Conservation (phyloP, 2,888 invertebrate species). For the Agonum fuliginosum region DNA sequence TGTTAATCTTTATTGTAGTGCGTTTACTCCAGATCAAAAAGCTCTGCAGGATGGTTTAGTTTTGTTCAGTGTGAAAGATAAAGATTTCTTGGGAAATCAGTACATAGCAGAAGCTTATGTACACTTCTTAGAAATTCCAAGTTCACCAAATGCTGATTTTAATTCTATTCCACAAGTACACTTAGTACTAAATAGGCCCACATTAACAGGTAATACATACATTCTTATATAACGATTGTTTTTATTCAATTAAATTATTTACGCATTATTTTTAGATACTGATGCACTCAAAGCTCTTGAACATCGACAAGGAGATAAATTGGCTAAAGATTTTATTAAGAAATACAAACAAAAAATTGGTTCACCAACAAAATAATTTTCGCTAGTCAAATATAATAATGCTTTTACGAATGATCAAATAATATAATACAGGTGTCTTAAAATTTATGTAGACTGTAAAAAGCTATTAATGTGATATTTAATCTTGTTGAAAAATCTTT, state of each 20-base stretch:
- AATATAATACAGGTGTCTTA: constrained; percentile 31
- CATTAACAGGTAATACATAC: constrained; percentile 44
- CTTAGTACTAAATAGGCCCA: constrained; percentile 62
- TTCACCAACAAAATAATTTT: constrained; percentile 40
- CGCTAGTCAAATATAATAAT: background rate
- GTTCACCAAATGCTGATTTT: constrained; percentile 76
- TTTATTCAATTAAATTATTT: constrained; percentile 44
- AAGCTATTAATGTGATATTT: constrained; percentile 40
- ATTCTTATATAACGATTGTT: constrained; percentile 60
- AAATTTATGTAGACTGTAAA: constrained; percentile 23
- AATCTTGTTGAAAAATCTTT: constrained; percentile 1
- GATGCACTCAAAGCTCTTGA: constrained; percentile 87
- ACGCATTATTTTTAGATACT: constrained; percentile 73
- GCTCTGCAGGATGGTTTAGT: constrained; percentile 82
- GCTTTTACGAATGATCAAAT: constrained; percentile 30
- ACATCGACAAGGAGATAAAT: constrained; percentile 89
- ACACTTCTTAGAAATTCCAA: constrained; percentile 84
- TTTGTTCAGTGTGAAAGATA: constrained; percentile 95
- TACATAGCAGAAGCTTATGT: constrained; percentile 97
- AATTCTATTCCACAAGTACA: constrained; percentile 82
- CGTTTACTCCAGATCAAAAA: constrained; percentile 84
- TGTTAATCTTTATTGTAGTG: constrained; percentile 73
- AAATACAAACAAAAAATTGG: constrained; percentile 81
- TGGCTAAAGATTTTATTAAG: constrained; percentile 92
- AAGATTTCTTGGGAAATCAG: constrained; percentile 95